Evolutionary conservation across 1,140 invertebrate species (phyloP).

Genomic region (Pentalonia nigronervosa): DNA sequence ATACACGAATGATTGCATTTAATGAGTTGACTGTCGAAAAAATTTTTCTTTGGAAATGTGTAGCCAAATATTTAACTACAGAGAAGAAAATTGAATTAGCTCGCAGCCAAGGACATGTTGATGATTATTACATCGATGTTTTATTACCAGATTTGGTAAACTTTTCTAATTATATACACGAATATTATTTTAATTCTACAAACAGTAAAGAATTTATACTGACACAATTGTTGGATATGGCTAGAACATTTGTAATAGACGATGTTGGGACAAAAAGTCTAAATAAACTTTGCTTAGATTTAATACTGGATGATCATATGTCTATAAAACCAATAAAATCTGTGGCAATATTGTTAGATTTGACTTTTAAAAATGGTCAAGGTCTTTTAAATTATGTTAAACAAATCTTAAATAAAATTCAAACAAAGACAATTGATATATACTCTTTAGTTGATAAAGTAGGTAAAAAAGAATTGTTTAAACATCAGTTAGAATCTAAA

Average conservation of each 20-base stretch:
- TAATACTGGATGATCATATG: slow-evolving; percentile 17
- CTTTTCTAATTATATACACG: slow-evolving; percentile 41
- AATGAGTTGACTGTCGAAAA: slow-evolving; percentile 10
- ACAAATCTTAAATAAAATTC: slow-evolving; percentile 39
- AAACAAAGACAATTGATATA: neutral
- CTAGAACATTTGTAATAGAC: slow-evolving; percentile 20
- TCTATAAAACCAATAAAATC: slow-evolving; percentile 12
- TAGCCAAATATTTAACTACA: slow-evolving; percentile 40
- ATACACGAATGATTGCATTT: slow-evolving; percentile 37
- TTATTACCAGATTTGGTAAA: slow-evolving; percentile 43
- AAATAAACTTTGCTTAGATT: slow-evolving; percentile 46
- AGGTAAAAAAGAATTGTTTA: neutral
- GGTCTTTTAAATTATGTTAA: slow-evolving; percentile 37
- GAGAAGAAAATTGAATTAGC: slow-evolving; percentile 46
- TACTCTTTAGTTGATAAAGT: slow-evolving; percentile 16
- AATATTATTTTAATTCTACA: slow-evolving; percentile 36
- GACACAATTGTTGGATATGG: slow-evolving; percentile 37
- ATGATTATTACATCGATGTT: slow-evolving; percentile 27
- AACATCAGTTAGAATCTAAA: neutral
- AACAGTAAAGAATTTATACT: slow-evolving; percentile 43
- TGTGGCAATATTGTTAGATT: neutral
- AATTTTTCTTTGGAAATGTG: slow-evolving; percentile 52
- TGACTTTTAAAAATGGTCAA: slow-evolving; percentile 10
- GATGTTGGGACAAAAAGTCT: slow-evolving; percentile 21
- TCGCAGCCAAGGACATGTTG: neutral